A percentile compares a stretch with the other conserved stretches of the same genome.
Conservation (phyloP, 2,113 vertebrate species). For the Myrmecophaga tridactyla region DNA sequence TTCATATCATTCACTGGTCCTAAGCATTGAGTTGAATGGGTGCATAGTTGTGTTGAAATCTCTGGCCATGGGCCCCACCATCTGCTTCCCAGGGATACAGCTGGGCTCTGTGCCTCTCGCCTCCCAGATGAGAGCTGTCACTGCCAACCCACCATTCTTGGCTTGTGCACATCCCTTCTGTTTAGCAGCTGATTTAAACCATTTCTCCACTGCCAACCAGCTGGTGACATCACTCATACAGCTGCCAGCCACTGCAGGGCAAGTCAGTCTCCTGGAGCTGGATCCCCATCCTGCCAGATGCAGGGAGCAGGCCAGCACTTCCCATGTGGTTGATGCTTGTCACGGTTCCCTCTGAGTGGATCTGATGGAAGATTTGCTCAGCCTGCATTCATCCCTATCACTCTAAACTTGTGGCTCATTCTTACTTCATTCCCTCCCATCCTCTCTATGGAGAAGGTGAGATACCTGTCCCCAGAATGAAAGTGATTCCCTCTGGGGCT, state of each 20-base stretch:
- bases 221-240: neutral
- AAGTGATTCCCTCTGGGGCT: neutral
- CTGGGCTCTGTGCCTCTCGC: neutral
- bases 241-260: fast-evolving
- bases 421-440: neutral
- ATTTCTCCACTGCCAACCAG: neutral
- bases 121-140: neutral
- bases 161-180: too few relatives aligned
- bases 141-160: neutral
- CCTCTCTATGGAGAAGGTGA: neutral
- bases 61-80: neutral
- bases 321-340: neutral
- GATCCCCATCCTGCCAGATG: neutral
- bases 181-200: neutral
- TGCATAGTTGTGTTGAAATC: neutral
- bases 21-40: neutral
- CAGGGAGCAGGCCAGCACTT: neutral
- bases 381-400: neutral
- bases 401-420: neutral
- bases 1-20: neutral
- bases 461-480: neutral
- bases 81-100: neutral
- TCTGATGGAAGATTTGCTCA: neutral
- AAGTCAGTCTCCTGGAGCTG: neutral
- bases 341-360: neutral